Evolutionary conservation across 1,140 invertebrate genomes (phyloP).

Genomic region (Drosophila pectinifera): DNA sequence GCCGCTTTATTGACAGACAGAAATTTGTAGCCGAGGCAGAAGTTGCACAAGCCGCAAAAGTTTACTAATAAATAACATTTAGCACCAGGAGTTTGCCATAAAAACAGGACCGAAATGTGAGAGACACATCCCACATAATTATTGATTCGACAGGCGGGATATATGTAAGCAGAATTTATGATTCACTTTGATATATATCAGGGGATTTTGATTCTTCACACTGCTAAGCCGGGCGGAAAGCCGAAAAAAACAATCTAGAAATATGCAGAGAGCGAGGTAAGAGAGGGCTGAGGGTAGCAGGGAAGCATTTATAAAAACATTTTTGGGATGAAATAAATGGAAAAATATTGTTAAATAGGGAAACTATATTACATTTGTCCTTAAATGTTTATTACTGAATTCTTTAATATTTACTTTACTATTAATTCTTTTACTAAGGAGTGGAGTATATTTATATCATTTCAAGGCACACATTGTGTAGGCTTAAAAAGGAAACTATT

Average conservation of each 20-base stretch:
- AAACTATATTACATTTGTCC: neutral
- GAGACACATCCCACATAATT: slow-evolving; percentile 60
- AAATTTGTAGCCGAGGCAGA: slow-evolving; percentile 54
- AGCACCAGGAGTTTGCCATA: slow-evolving; percentile 50
- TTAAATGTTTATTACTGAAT: neutral
- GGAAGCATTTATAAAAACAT: no score
- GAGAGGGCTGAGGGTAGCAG: neutral
- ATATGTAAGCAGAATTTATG: slow-evolving; percentile 62
- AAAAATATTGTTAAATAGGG: neutral
- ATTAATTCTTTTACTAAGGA: no score
- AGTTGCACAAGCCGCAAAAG: slow-evolving; percentile 69
- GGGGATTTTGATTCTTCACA: slow-evolving; percentile 12
- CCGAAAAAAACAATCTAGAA: slow-evolving; percentile 1
- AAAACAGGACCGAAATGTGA: slow-evolving; percentile 29
- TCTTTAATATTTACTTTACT: no score
- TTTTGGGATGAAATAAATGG: neutral
- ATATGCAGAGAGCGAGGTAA: neutral
- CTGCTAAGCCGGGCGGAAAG: neutral
- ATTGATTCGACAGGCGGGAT: slow-evolving; percentile 56
- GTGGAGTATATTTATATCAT: no score
- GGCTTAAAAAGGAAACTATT: no score
- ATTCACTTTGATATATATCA: slow-evolving; percentile 32
- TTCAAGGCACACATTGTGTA: no score
- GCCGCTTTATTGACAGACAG: slow-evolving; percentile 66
- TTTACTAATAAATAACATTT: slow-evolving; percentile 82